Evolutionary conservation across 2,888 invertebrate genomes (phyloP).

Genomic region (Mylabris sibirica): DNA sequence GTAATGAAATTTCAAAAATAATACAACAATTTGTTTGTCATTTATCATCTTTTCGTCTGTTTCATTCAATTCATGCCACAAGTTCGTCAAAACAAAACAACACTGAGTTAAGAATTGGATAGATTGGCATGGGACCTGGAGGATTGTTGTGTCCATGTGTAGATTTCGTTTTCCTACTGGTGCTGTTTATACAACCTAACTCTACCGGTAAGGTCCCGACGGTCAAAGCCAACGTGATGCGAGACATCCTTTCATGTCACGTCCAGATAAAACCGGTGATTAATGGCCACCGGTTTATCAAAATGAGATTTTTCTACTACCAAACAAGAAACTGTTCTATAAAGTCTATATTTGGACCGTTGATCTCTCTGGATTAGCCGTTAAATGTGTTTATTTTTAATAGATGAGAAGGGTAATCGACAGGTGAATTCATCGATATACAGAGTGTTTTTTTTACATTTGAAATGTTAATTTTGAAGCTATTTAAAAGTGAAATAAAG

Average conservation of each 20-base stretch:
- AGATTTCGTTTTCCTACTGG: constrained; percentile 43
- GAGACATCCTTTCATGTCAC: constrained; percentile 59
- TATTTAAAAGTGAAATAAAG: background rate
- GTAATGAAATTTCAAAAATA: no score
- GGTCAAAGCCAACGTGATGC: constrained; percentile 53
- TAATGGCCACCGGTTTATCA: constrained; percentile 59
- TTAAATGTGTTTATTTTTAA: constrained; percentile 43
- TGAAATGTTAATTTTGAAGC: background rate
- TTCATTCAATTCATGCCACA: constrained; percentile 48
- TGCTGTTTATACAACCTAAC: constrained; percentile 11
- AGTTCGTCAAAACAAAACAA: constrained; percentile 36
- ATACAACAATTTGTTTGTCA: constrained; percentile 12
- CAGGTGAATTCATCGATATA: constrained; percentile 49
- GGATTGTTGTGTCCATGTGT: constrained; percentile 42
- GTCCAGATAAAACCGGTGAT: constrained; percentile 60
- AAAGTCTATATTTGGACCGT: constrained; percentile 35
- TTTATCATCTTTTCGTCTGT: constrained; percentile 47
- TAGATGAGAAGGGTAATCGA: constrained; percentile 36
- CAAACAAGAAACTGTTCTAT: constrained; percentile 52
- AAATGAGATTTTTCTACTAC: constrained; percentile 57
- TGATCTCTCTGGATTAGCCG: constrained; percentile 46
- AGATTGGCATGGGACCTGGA: constrained; percentile 50
- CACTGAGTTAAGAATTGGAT: constrained; percentile 8
- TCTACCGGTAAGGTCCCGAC: constrained; percentile 45
- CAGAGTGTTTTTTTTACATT: no score